These are phyloP conservation scores for Amblyteles armatorius DNA, from an alignment of 2,888 invertebrate species.

Conservation along the genomic window DNA sequence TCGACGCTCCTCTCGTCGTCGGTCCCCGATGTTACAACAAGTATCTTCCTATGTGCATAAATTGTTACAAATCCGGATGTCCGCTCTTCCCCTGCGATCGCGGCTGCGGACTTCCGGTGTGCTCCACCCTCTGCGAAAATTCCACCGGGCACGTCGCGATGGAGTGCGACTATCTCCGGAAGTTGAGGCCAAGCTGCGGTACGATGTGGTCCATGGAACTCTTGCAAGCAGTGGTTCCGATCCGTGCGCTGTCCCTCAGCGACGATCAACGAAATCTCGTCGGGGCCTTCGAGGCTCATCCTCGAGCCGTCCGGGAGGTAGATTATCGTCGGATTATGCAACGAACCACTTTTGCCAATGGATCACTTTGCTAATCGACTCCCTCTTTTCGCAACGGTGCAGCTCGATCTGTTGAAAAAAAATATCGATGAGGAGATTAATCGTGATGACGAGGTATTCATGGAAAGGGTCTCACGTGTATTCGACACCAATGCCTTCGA, in stretches of 20 bases:
- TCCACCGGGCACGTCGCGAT: conserved; percentile 85
- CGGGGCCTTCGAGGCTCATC: conserved; percentile 86
- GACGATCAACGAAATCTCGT: conserved; percentile 86
- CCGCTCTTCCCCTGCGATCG: conserved; percentile 86
- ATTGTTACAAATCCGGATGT: conserved; percentile 86
- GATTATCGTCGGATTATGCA: neutral
- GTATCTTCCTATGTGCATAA: conserved; percentile 87
- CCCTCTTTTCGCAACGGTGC: neutral
- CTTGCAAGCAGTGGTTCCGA: conserved; percentile 83
- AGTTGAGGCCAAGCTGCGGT: conserved; percentile 86
- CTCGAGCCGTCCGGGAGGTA: conserved; percentile 87
- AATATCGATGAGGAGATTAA: conserved; percentile 85
- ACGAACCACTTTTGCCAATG: neutral
- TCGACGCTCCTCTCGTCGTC: conserved; percentile 89
- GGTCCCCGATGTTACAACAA: conserved; percentile 88
- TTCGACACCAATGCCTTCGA: conserved; percentile 90
- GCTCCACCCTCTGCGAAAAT: conserved; percentile 88
- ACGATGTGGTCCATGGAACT: conserved; percentile 82
- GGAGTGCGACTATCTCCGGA: conserved; percentile 88
- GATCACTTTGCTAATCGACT: neutral
- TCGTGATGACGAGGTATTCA: conserved; percentile 86
- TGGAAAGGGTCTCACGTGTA: conserved; percentile 87
- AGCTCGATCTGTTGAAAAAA: conserved; percentile 85
- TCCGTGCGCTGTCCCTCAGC: conserved; percentile 84
- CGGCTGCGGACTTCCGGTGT: conserved; percentile 90